Conservation (phyloP, 2,888 invertebrate species). For the Autographa gamma region DNA sequence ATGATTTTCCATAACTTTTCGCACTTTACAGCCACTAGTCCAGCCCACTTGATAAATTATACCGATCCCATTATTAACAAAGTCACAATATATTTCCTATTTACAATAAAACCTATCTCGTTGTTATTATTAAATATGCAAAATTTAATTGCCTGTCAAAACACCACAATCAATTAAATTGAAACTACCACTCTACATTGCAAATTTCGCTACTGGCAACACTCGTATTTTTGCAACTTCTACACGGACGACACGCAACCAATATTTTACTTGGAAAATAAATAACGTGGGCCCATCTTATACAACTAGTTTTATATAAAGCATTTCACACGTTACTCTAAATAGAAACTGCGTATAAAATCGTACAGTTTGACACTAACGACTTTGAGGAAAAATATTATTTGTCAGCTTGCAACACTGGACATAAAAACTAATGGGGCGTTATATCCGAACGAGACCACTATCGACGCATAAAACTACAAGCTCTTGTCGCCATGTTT, state of each 20-base stretch:
- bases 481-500: constrained; percentile 28
- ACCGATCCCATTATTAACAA: background rate
- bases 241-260: constrained; percentile 44
- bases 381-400: constrained; percentile 60
- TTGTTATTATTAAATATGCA: background rate
- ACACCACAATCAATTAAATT: constrained; percentile 26
- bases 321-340: constrained; percentile 53
- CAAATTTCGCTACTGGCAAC: constrained; percentile 37
- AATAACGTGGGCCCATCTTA: constrained; percentile 17
- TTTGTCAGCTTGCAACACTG: constrained; percentile 67
- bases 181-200: constrained; percentile 16
- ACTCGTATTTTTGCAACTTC: constrained; percentile 35
- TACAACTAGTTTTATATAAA: constrained; percentile 34
- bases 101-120: background rate
- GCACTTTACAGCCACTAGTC: background rate
- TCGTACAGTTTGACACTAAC: constrained; percentile 58
- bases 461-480: constrained; percentile 70
- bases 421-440: constrained; percentile 78
- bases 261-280: constrained; percentile 43
- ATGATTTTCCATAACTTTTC: background rate
- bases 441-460: constrained; percentile 70
- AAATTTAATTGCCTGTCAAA: constrained; percentile 28
- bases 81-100: background rate
- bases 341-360: constrained; percentile 62
- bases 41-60: background rate